Evolutionary conservation across 2,113 vertebrate genomes (phyloP), one percentile per base, ranked within the genome.

Genomic region (Elaphurus davidianus): DNA sequence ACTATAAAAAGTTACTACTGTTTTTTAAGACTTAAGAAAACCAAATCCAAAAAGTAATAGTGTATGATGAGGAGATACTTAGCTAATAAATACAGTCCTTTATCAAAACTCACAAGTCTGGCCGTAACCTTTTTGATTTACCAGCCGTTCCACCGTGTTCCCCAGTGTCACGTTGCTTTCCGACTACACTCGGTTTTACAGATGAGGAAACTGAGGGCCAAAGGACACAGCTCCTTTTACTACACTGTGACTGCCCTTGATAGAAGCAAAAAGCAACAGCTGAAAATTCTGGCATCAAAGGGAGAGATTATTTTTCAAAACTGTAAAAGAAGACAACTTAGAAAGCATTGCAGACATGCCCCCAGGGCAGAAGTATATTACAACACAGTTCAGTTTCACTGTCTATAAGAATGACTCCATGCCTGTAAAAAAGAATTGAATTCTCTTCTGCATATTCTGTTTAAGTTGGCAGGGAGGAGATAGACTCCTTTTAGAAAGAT

Each of bases 401-500:
- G 11, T 88, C 67, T 81, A 1, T 89, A 36, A 50, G 67, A 85
- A 45, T 74, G 71, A 87, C 25, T 93, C 6, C n/a, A 23, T n/a
- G 27, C 74, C 79, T 87, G 47, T 71, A 78, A 79, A 33, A 90
- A 94, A 74, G 83, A 54, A 91, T 78, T 79, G 57, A 79, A 54
- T 93, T 96, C 45, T 84, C 2, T 79, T 87, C 91, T 55, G 36
- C 43, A 16, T 96, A 50, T 74, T 85, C 82, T 93, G 45, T 93
- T 91, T 78, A 89, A 82, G 45, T 83, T n/a, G 28, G 28, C 81
- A 86, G 59, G 15, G 67, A 93, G 45, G 50, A 83, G 16, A 83
- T 27, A 95, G 60, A 25, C 64, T 96, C 55, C 88, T 78, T 60
- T 90, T 94, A 82, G 81, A 90, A 96, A 89, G 57, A 95, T 94